Conservation (phyloP, 2,113 vertebrate genomes). For the Ophthalmolycus amberensis region DNA sequence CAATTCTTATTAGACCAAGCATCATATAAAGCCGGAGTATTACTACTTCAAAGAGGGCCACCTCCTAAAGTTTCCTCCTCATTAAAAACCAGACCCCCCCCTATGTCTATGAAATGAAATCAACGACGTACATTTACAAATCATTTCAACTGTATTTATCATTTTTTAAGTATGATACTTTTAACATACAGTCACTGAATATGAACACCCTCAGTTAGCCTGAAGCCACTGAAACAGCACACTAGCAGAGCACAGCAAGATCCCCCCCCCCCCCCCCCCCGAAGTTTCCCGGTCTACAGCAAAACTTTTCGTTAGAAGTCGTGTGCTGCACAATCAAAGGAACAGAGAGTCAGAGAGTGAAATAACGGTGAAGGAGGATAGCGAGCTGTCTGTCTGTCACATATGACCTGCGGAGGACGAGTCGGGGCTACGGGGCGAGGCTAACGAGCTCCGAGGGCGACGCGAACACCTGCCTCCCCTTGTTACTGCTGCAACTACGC, state of each 20-base stretch:
- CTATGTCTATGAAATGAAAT: too few species aligned
- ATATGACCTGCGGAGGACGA: constrained; percentile 45
- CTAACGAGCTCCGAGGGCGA: constrained; percentile 61
- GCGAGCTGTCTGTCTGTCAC: constrained; percentile 33
- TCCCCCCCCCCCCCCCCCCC: background rate
- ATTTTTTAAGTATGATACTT: too few species aligned
- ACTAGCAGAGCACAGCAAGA: background rate
- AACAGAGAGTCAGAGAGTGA: constrained; percentile 9
- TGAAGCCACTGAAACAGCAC: constrained; percentile 28
- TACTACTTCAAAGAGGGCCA: too few species aligned
- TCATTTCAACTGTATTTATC: too few species aligned
- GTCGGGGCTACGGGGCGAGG: background rate
- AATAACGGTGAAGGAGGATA: constrained; percentile 10
- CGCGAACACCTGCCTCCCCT: constrained; percentile 74
- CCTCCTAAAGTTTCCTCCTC: too few species aligned
- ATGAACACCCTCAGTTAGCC: constrained; percentile 42
- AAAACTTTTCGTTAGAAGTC: constrained; percentile 11
- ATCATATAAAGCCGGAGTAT: background rate
- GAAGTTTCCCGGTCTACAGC: constrained; percentile 12
- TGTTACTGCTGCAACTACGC: constrained; percentile 55
- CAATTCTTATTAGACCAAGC: background rate
- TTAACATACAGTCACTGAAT: constrained; percentile 9
- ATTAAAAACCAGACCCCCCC: too few species aligned
- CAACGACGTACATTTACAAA: too few species aligned
- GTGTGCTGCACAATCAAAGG: background rate